These are phyloP conservation scores for Synanthedon tipuliformis DNA, from an alignment of 2,888 invertebrate species.

Conservation along the genomic window DNA sequence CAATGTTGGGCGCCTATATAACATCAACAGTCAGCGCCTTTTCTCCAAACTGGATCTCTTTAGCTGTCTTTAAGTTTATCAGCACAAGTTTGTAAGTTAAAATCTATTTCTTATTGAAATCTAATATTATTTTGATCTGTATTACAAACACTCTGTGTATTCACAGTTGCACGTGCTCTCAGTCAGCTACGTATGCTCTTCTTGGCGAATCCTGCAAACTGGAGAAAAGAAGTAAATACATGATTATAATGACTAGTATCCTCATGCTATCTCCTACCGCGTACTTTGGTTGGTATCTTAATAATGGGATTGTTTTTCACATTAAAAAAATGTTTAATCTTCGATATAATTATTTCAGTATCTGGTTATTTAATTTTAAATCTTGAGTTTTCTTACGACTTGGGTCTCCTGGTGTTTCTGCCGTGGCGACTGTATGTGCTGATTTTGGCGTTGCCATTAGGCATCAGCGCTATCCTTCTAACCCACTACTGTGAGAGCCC, in stretches of 20 bases:
- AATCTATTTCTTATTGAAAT: background rate
- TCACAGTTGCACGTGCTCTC: slow-evolving; percentile 32
- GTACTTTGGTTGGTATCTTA: slow-evolving; percentile 19
- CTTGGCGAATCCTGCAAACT: slow-evolving; percentile 54
- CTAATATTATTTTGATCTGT: background rate
- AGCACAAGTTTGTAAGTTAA: slow-evolving; percentile 32
- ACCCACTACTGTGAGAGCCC: slow-evolving; percentile 77
- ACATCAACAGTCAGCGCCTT: slow-evolving; percentile 26
- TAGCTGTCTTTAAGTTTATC: slow-evolving; percentile 31
- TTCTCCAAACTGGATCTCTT: slow-evolving; percentile 32
- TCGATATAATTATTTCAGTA: background rate
- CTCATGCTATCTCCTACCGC: slow-evolving; percentile 22
- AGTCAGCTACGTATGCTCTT: slow-evolving; percentile 60
- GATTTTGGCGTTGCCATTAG: slow-evolving; percentile 62
- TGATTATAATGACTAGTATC: slow-evolving; percentile 29
- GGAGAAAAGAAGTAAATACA: slow-evolving; percentile 25
- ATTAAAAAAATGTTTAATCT: background rate
- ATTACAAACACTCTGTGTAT: background rate
- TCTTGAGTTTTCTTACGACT: slow-evolving; percentile 19
- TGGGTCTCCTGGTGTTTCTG: slow-evolving; percentile 23
- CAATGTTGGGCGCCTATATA: slow-evolving; percentile 25
- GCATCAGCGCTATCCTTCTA: slow-evolving; percentile 66
- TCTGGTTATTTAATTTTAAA: slow-evolving; percentile 23
- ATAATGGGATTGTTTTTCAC: background rate
- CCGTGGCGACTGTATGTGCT: slow-evolving; percentile 37